These are phyloP conservation scores for Drosophila subobscura DNA, from an alignment of 1,140 invertebrate species.

Conservation along the genomic window DNA sequence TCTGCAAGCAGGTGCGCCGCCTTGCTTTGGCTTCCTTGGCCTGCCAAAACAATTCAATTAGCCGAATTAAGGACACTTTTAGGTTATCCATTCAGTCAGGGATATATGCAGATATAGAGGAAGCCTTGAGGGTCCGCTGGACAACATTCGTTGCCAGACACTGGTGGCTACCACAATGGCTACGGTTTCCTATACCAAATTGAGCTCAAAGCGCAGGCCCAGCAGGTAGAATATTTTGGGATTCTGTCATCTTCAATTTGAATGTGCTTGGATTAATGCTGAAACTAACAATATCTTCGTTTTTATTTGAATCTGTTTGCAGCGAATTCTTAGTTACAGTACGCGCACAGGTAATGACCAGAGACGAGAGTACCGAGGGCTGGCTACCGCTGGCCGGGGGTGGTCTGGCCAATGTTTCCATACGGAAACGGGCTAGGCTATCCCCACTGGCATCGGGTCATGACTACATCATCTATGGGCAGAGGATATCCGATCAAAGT, in stretches of 20 bases:
- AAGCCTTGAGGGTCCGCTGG: slow-evolving; percentile 6
- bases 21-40: slow-evolving; percentile 57
- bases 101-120: slow-evolving; percentile 49
- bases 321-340: slow-evolving; percentile 97
- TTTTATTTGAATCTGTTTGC: slow-evolving; percentile 82
- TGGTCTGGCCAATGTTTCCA: slow-evolving; percentile 95
- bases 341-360: slow-evolving; percentile 98
- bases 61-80: slow-evolving; percentile 74
- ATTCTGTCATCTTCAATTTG: no score
- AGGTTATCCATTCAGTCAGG: slow-evolving; percentile 43
- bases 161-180: slow-evolving; percentile 45
- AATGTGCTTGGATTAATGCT: not conserved
- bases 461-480: slow-evolving; percentile 96
- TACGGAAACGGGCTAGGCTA: slow-evolving; percentile 88
- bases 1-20: slow-evolving; percentile 11
- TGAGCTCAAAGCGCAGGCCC: slow-evolving; percentile 42
- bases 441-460: slow-evolving; percentile 84
- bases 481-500: slow-evolving; percentile 94
- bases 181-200: slow-evolving; percentile 51
- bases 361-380: slow-evolving; percentile 97
- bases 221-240: slow-evolving; percentile 44
- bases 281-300: slow-evolving; percentile 16
- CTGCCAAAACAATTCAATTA: slow-evolving; percentile 67
- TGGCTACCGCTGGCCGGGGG: slow-evolving; percentile 97
- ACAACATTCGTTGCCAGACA: slow-evolving; percentile 28